Base-by-base conservation (phyloP, 2,113 vertebrate genomes). In the Saiga tatarica region DNA sequence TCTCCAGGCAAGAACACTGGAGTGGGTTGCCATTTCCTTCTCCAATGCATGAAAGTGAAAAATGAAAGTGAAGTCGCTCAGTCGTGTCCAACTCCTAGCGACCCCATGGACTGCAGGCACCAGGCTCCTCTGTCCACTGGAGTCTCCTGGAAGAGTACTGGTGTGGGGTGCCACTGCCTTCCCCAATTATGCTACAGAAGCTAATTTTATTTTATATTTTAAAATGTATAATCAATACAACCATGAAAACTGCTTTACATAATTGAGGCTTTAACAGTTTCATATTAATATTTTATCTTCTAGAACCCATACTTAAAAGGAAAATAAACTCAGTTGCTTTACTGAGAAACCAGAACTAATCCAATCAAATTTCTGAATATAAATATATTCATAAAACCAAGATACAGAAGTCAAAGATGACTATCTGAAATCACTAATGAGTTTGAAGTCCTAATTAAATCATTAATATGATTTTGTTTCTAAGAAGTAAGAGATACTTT, bases 381-480 rank as follows among this genome's bases (percentile, higher is more conserved):
- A 64, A 97, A 91, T 59, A 86, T 92, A 95, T 88, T 83, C 78
- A 95, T 57, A 78, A 97, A 96, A 94, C 28, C 17, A 94, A 93
- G 92, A 91, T 52, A 93, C 9, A 50, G 36, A 85, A 95, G 76
- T 87, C 23, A 78, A 93, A 97, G 92, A 53, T 85, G 45, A 94
- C n/a, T 39, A 15, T 59, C 79, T 92, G 36, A 94, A 97, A 78
- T 97, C 78, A 95, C 23, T 67, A 90, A 53, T 25, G 23, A 92
- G 26, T 90, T 33, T 88, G 17, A 94, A 96, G 53, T 11, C 17
- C 47, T 67, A 55, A 64, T 74, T 57, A 57, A 82, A 79, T 42
- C 42, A 26, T 86, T 76, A 76, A 30, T 74, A 33, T 52, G 47
- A 93, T 26, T 93, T 79, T 93, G 71, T 89, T 94, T 74, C 64